Evolutionary conservation across 2,888 invertebrate genomes (phyloP).

Genomic region (Galerucella calmariensis): DNA sequence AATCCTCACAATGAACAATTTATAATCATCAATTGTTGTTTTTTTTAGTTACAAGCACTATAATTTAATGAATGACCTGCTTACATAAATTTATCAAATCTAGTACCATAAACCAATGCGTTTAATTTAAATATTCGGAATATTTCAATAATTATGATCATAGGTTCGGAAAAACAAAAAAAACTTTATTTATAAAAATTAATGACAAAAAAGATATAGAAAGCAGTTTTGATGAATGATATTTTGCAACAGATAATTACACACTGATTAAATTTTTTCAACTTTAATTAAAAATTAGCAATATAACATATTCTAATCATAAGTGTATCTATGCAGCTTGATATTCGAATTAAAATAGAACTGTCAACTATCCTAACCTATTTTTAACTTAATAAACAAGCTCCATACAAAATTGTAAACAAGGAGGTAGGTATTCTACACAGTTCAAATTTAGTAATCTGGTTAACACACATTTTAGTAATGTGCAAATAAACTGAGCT

Average conservation of each 20-base stretch:
- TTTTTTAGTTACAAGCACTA: too few species aligned
- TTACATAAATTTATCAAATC: too few species aligned
- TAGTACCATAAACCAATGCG: too few species aligned
- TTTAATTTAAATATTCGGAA: too few species aligned
- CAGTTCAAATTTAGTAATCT: slow-evolving; percentile 5
- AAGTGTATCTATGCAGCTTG: background rate
- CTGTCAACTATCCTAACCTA: slow-evolving; percentile 14
- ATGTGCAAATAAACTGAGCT: slow-evolving; percentile 1
- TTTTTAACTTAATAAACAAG: slow-evolving; percentile 13
- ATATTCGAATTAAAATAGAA: slow-evolving; percentile 6
- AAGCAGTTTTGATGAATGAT: too few species aligned
- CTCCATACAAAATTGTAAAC: slow-evolving; percentile 2
- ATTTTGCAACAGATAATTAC: background rate
- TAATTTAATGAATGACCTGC: too few species aligned
- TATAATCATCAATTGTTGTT: too few species aligned
- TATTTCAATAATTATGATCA: too few species aligned
- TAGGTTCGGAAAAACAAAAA: too few species aligned
- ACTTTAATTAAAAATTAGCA: background rate
- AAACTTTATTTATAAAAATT: too few species aligned
- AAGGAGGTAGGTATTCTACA: background rate
- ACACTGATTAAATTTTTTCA: background rate
- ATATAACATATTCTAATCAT: background rate
- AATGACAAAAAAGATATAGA: too few species aligned
- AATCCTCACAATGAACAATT: too few species aligned
- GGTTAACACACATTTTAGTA: background rate